Base-by-base conservation (phyloP, 2,888 invertebrate genomes). In the Cataglyphis cursor region DNA sequence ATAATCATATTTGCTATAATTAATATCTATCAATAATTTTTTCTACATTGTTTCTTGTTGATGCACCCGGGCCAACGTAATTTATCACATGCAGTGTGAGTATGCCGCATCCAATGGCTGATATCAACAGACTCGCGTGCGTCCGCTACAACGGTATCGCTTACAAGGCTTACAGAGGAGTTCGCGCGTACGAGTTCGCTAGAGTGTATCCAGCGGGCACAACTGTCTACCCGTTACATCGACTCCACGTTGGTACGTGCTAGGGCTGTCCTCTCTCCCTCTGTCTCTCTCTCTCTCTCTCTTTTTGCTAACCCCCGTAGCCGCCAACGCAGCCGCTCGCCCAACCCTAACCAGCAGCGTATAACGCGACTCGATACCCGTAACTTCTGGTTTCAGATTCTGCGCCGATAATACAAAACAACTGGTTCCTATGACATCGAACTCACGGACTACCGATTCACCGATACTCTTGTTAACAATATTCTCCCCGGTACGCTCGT, bases 81-180 rank as follows among this genome's bases (percentile, higher is more conserved):
- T 72, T 72, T 72, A 72, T 80, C 78, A 70, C 44, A 72, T 70
- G n/a, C 15, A 35, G 57, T 28, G 66, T 6, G 62, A 62, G 24
- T 18, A 35, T 28, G 18, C 6, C 28, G 75, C 74, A 73, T 74
- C 62, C 35, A 64, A 24, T 62, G 62, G 35, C 73, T 24, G 57
- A 21, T 38, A 73, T 54, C 74, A 81, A 74, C 81, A 74, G 73
- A 74, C 51, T 62, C 65, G 48, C 35, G 48, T 57, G 44, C 72
- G 84, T 84, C 82, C 83, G 81, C 72, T 82, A 89, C 92, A 92
- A 91, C 89, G 90, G 87, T 93, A 93, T 93, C 93, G 92, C 92
- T 93, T 93, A 92, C 92, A 89, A 86, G 89, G 80, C 87, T 91
- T 91, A 89, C 88, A 89, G 86, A 89, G 86, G 84, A 89, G 87